Evolutionary conservation across 1,140 invertebrate species (phyloP), one percentile per base, ranked within the genome.

Genomic region (Macrosteles quadrilineatus): DNA sequence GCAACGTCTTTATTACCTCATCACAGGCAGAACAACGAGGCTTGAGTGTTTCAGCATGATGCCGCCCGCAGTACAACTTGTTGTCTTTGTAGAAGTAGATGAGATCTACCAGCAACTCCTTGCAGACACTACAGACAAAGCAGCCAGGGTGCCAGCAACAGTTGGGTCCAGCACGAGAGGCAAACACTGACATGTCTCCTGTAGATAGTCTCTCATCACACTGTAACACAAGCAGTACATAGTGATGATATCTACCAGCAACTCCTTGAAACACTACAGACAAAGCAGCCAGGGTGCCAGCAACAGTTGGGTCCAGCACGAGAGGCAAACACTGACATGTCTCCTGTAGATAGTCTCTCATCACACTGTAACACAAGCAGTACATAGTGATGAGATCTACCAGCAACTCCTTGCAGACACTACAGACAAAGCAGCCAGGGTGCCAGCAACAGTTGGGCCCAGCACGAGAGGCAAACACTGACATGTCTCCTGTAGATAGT

Each of bases 21-120:
- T 99, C 97, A 80, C 97, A 99, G 11, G 95, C 93, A 1, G 94
- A 95, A 82, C 97, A 99, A 62, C 97, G 82, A 0, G 97, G 97
- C 78, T 98, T 99, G 47, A 97, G 86, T 0, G 92, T 93, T 83
- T 99, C 97, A 0, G 97, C 97, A 80, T 99, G 96, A 81, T 99
- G 97, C 27, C 97, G 81, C 0, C 96, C 96, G 80, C 97, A 99
- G 82, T 95, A 98, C 0, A 98, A 84, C 50, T 90, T 86, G 40
- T 90, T 90, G 72, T 94, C 93, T 75, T 89, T 86, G 85, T 87
- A 93, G 82, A 98, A 99, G 85, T 98, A 98, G 77, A 98, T 98
- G 72, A 99, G 89, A 83, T 99, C 97, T 9, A 98, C 95, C 17
- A 99, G 87, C 21, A 98, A 86, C 81, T 98, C 95, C 73, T 90